These are phyloP conservation scores for Thamnophis elegans DNA, from an alignment of 2,797 vertebrate genomes.

Conservation along the genomic window DNA sequence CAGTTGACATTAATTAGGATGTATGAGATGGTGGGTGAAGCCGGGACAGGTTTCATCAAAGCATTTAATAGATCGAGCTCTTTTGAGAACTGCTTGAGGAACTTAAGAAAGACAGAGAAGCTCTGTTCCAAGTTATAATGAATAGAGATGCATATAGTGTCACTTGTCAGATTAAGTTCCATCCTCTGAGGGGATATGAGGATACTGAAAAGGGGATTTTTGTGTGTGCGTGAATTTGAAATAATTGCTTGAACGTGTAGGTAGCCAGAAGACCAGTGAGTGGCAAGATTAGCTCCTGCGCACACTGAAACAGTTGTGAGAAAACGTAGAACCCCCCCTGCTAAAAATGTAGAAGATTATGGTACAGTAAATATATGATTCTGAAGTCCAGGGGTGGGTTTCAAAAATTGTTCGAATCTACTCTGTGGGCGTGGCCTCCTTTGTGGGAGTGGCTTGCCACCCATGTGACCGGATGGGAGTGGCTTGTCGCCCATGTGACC, in stretches of 20 bases:
- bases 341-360: background rate
- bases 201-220: background rate
- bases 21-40: background rate
- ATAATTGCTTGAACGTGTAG: background rate
- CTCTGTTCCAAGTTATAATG: background rate
- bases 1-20: background rate
- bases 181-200: background rate
- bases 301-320: background rate
- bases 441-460: no score
- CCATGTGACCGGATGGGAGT: no score
- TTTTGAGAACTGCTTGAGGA: background rate
- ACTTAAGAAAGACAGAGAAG: background rate
- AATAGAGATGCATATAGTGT: background rate
- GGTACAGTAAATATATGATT: background rate
- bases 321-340: background rate
- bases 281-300: background rate
- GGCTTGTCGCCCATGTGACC: no score
- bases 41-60: background rate
- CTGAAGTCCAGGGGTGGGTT: no score
- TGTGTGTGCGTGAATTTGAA: background rate
- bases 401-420: no score
- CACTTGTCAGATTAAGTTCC: background rate
- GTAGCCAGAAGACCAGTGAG: background rate
- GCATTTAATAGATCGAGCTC: background rate
- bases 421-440: no score